Evolutionary conservation across 2,797 vertebrate species (phyloP), one percentile per base, ranked within the genome.

Genomic region (Scolopax rusticola): DNA sequence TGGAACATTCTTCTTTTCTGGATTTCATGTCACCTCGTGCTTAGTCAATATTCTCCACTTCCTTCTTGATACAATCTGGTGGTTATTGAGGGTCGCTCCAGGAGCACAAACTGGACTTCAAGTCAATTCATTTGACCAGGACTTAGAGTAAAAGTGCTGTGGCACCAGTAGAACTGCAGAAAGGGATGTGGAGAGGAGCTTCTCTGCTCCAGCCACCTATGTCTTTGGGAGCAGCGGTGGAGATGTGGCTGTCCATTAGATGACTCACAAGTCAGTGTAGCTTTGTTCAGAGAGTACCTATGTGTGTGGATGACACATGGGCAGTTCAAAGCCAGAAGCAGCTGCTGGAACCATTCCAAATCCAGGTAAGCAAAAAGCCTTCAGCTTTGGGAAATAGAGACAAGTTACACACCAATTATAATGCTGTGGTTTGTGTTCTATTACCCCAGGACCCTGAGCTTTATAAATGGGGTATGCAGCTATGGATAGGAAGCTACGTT

Each of bases 401-500:
- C 3, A 67, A 4, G 6, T 21, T 47, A 36, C 1, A 0, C 12
- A 5, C 14, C 41, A n/a, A 9, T 74, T 69, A n/a, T 59, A 83
- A 79, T 14, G n/a, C 15, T 60, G 32, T 36, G 5, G 4, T 78
- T 78, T 82, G 4, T 27, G 14, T 75, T 90, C 65, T 61, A 30
- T 23, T 36, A 20, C 7, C 7, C 23, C 7, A 0, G 0, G 0
- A 73, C 48, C 5, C 27, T 24, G 16, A 51, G 8, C 28, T 71
- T 7, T 48, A 40, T 53, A 43, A 19, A 20, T 15, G 30, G 41
- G 24, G 19, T 63, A 47, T 30, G 30, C 28, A 77, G 59, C 33
- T 61, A 6, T 19, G 18, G 36, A 2, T 36, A 45, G 38, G 25
- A 82, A 73, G 13, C 23, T 45, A 4, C 4, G 1, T 54, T 88